Evolutionary conservation across 2,113 vertebrate species (phyloP).

Genomic region (Campylorhamphus procurvoides): DNA sequence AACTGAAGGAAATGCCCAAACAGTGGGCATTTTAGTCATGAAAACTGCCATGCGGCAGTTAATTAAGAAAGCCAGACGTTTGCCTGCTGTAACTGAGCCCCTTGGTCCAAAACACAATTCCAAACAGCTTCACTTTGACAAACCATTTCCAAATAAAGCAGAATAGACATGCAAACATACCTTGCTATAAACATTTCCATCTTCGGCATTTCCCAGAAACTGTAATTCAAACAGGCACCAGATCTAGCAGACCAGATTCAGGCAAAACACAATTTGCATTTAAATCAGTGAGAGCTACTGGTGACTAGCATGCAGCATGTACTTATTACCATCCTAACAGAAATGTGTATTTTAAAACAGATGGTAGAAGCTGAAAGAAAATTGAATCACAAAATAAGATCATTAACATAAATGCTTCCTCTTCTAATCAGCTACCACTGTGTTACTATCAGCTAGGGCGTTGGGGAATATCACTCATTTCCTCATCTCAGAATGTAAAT

Average conservation of each 20-base stretch:
- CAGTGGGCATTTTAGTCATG: not conserved
- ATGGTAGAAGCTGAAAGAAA: conserved; percentile 58
- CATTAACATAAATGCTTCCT: conserved; percentile 61
- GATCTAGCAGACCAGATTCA: not conserved
- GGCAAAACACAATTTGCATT: conserved; percentile 24
- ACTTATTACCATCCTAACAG: not conserved
- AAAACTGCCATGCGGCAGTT: not conserved
- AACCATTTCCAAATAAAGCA: conserved; percentile 6
- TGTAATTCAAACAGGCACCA: not conserved
- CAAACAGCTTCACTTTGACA: not conserved
- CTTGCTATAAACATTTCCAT: not conserved
- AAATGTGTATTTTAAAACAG: conserved; percentile 49
- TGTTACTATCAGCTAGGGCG: not conserved
- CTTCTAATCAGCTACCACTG: conserved; percentile 55
- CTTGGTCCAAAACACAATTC: not conserved
- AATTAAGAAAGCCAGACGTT: not conserved
- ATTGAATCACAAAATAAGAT: conserved; percentile 45
- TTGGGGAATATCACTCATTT: not conserved
- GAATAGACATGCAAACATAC: not conserved
- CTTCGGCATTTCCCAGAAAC: not conserved
- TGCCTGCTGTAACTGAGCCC: not conserved
- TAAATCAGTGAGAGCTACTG: not conserved
- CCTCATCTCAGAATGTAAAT: conserved; percentile 5
- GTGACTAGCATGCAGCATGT: not conserved
- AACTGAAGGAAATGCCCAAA: not conserved